Conservation (phyloP, 1,140 invertebrate genomes). For the Caligus rogercresseyi region DNA sequence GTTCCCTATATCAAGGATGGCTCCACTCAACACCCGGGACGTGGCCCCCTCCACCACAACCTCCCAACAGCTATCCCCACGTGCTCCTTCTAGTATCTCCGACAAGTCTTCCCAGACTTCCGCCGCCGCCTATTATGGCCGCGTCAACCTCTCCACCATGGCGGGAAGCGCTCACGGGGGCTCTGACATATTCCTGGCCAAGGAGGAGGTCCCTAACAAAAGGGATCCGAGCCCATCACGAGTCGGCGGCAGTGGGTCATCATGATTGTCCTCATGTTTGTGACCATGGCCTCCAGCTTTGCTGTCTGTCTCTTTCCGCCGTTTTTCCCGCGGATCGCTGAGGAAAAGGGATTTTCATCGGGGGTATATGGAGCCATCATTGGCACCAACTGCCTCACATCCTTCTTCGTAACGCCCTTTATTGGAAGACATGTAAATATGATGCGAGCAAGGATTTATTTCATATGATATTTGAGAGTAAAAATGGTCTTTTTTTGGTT, state of each 20-base stretch:
- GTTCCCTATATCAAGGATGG: too few species aligned
- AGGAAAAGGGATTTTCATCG: slow-evolving; percentile 26
- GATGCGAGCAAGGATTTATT: not conserved
- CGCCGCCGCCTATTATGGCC: too few species aligned
- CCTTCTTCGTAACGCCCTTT: slow-evolving; percentile 27
- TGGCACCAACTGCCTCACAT: slow-evolving; percentile 27
- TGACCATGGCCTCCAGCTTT: slow-evolving; percentile 25
- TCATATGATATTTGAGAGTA: not conserved
- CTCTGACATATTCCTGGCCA: not conserved
- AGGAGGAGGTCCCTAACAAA: not conserved
- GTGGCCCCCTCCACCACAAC: too few species aligned
- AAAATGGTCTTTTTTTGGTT: slow-evolving; percentile 7
- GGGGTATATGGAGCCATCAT: slow-evolving; percentile 26
- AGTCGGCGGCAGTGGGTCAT: slow-evolving; percentile 26
- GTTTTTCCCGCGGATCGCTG: slow-evolving; percentile 27
- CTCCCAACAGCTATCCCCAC: too few species aligned
- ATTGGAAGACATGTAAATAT: slow-evolving; percentile 26
- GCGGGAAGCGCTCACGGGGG: not conserved
- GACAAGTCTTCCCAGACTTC: too few species aligned
- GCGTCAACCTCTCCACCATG: not conserved
- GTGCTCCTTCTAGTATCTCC: too few species aligned
- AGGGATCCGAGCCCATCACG: not conserved
- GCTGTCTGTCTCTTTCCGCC: slow-evolving; percentile 27
- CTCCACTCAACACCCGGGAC: too few species aligned
- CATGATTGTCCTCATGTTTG: slow-evolving; percentile 23